A percentile compares a stretch with the other conserved stretches of the same genome.
Conservation (phyloP, 2,113 vertebrate species). For the Ctenomys sociabilis region DNA sequence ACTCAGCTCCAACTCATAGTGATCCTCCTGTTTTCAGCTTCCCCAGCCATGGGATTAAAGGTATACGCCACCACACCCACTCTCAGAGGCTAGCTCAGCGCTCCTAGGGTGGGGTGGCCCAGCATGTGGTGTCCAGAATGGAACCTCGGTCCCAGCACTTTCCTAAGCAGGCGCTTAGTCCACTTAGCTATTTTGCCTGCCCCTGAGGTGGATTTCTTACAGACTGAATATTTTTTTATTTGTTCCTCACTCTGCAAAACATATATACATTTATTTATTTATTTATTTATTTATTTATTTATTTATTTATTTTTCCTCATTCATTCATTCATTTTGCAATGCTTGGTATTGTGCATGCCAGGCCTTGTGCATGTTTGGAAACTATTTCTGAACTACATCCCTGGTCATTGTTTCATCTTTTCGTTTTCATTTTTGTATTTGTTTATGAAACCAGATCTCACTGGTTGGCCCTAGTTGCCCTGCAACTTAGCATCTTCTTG, state of each 20-base stretch:
- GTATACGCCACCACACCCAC: too few species aligned
- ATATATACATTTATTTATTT: neutral
- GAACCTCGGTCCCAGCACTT: too few species aligned
- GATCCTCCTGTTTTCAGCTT: too few species aligned
- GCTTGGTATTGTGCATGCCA: neutral
- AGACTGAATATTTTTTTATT: neutral
- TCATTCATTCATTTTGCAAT: neutral
- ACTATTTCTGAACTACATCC: neutral
- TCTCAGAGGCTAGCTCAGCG: too few species aligned
- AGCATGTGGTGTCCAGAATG: too few species aligned
- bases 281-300: neutral
- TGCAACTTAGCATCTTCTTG: neutral
- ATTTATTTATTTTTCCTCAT: too few species aligned
- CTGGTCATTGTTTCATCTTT: neutral
- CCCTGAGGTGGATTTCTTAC: constrained; percentile 24
- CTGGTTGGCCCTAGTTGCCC: neutral
- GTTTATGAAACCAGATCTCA: neutral
- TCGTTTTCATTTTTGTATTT: neutral
- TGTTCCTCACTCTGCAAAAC: neutral
- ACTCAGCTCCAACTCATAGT: too few species aligned
- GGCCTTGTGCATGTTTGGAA: neutral
- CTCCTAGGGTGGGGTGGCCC: too few species aligned
- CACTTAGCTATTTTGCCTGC: too few species aligned
- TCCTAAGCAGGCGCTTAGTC: too few species aligned
- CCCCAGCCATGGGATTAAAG: too few species aligned